These are phyloP conservation scores for Medauroidea extradentata DNA, from an alignment of 1,140 invertebrate species.

Conservation along the genomic window DNA sequence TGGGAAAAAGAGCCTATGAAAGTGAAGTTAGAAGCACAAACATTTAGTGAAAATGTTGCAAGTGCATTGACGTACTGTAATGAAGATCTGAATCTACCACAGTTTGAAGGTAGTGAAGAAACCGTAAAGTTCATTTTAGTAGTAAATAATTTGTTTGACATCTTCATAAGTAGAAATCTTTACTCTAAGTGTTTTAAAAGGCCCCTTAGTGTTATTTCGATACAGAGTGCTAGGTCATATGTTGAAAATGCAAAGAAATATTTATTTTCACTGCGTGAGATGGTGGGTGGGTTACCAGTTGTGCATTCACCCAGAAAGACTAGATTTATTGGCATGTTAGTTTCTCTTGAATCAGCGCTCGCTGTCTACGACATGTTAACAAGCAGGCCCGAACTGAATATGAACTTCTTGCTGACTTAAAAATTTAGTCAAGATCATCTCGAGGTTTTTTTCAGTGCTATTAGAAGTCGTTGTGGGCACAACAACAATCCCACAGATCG, in stretches of 20 bases:
- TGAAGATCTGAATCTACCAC: conserved; percentile 13
- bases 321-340: background rate
- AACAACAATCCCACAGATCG: conserved; percentile 38
- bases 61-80: conserved; percentile 21
- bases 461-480: conserved; percentile 33
- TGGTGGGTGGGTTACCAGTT: too few species aligned
- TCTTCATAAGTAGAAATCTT: conserved; percentile 29
- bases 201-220: too few species aligned
- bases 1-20: conserved; percentile 31
- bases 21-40: conserved; percentile 31
- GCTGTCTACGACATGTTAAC: background rate
- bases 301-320: conserved; percentile 1
- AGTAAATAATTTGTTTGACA: conserved; percentile 33
- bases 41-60: conserved; percentile 27
- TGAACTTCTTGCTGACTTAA: conserved; percentile 24
- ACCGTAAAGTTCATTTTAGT: conserved; percentile 15
- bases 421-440: conserved; percentile 40
- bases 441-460: conserved; percentile 37
- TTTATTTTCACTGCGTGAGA: too few species aligned
- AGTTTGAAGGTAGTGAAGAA: conserved; percentile 24
- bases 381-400: background rate
- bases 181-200: too few species aligned
- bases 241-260: too few species aligned
- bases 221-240: too few species aligned
- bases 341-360: background rate